Conservation (phyloP, 30 jellyfish, hydroid and myxozoan genomes). For the Aurelia aurita region DNA sequence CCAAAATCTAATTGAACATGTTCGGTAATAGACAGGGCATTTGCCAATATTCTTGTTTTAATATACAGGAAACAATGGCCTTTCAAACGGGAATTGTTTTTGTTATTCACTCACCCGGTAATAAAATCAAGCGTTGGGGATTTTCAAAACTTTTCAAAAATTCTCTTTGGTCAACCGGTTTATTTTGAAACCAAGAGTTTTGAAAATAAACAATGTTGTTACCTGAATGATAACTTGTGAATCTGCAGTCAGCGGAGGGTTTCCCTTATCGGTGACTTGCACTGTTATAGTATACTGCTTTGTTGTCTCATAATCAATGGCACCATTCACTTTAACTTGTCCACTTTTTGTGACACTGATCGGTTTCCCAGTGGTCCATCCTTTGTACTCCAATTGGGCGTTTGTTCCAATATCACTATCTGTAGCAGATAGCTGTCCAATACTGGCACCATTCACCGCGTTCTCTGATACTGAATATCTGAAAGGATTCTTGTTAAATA, state of each 20-base stretch:
- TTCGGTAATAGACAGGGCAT: too few species aligned
- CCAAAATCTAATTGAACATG: too few species aligned
- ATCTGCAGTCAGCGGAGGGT: conserved; percentile 27
- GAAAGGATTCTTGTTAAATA: conserved; percentile 45
- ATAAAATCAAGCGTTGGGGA: too few species aligned
- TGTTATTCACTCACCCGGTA: too few species aligned
- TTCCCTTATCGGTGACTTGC: conserved; percentile 71
- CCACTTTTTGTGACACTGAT: conserved; percentile 31
- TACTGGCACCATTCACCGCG: neutral
- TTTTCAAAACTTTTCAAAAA: too few species aligned
- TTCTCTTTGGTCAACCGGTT: neutral
- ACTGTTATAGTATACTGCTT: conserved; percentile 13
- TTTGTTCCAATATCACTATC: conserved; percentile 54
- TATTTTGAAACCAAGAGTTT: neutral
- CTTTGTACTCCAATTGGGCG: conserved; percentile 32
- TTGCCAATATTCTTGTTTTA: too few species aligned
- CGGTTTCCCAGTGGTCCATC: conserved; percentile 19
- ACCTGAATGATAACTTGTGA: conserved; percentile 25
- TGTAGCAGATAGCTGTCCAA: conserved; percentile 51
- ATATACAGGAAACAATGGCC: too few species aligned
- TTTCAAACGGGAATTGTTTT: too few species aligned
- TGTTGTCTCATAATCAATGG: conserved; percentile 47
- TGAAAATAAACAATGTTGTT: too few species aligned
- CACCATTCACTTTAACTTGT: conserved; percentile 11
- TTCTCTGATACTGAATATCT: conserved; percentile 21